Percentiles rank a stretch among this genome's conserved stretches.
Conservation (phyloP, 2,797 vertebrate genomes). For the Mormyrus hasselquistii region DNA sequence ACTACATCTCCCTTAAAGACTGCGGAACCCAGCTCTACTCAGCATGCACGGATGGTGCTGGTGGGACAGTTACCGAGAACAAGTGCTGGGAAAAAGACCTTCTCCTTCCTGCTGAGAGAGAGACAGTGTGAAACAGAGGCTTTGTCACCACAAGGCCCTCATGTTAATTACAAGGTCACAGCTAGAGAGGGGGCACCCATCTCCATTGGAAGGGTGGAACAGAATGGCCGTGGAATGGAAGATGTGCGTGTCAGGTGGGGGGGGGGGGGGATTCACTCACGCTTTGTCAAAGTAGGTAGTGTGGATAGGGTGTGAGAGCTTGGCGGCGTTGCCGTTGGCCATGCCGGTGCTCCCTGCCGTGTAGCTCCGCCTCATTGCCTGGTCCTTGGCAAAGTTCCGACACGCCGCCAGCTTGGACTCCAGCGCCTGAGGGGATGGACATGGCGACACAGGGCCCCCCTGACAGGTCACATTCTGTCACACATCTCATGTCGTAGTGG, state of each 20-base stretch:
- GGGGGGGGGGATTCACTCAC: slow-evolving; percentile 60
- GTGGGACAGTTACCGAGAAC: slow-evolving; percentile 53
- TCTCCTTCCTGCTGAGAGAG: slow-evolving; percentile 63
- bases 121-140: slow-evolving; percentile 22
- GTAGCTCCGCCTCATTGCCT: slow-evolving; percentile 81
- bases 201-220: not conserved
- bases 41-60: slow-evolving; percentile 41
- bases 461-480: not conserved
- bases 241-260: not conserved
- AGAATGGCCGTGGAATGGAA: not conserved
- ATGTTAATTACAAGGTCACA: not conserved
- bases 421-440: slow-evolving; percentile 68
- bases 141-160: not conserved
- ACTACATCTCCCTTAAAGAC: slow-evolving; percentile 24
- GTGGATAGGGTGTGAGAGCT: slow-evolving; percentile 84
- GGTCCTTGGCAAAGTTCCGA: slow-evolving; percentile 95
- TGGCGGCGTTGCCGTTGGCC: slow-evolving; percentile 71
- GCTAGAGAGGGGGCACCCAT: not conserved
- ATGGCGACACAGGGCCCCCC: not conserved
- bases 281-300: slow-evolving; percentile 92
- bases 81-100: slow-evolving; percentile 62
- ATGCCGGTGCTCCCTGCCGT: slow-evolving; percentile 71
- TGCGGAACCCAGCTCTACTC: slow-evolving; percentile 26
- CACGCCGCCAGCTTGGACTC: slow-evolving; percentile 96
- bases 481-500: not conserved